Percentiles rank a stretch among this genome's conserved stretches.
These are phyloP conservation scores for Lerista edwardsae DNA, from an alignment of 2,797 vertebrate species.

Conservation along the genomic window DNA sequence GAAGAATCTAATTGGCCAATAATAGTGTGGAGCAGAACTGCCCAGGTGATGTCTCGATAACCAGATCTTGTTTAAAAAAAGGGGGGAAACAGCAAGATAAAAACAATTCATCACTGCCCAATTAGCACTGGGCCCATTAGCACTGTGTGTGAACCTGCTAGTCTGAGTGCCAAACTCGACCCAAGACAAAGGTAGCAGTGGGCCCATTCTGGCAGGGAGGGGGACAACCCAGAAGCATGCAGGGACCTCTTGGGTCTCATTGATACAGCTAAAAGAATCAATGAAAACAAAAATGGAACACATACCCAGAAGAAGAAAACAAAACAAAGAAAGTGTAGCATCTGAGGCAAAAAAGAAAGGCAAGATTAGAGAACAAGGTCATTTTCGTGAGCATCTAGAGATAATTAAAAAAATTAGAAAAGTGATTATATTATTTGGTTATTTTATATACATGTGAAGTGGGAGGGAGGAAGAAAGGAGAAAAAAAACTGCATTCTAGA, in stretches of 20 bases:
- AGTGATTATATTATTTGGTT: neutral
- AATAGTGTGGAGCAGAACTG: neutral
- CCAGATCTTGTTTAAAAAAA: neutral
- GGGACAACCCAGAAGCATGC: neutral
- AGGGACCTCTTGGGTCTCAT: neutral
- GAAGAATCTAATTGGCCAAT: conserved; percentile 13
- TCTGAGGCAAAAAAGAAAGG: neutral
- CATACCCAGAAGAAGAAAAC: too few species aligned
- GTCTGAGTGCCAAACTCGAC: neutral
- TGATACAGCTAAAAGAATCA: too few species aligned
- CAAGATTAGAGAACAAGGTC: neutral
- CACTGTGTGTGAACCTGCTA: neutral
- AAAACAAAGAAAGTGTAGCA: neutral
- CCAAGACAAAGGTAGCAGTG: too few species aligned
- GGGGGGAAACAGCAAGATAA: neutral
- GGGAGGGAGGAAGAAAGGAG: too few species aligned
- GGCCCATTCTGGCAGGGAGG: neutral
- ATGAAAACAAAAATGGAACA: too few species aligned
- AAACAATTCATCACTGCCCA: neutral
- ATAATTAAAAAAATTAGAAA: neutral
- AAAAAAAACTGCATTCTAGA: too few species aligned
- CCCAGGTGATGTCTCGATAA: neutral
- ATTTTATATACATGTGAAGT: neutral
- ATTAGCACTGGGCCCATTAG: neutral
- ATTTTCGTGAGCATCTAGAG: neutral